Conservation (phyloP, 2,888 invertebrate genomes). For the Dryomyza anilis region DNA sequence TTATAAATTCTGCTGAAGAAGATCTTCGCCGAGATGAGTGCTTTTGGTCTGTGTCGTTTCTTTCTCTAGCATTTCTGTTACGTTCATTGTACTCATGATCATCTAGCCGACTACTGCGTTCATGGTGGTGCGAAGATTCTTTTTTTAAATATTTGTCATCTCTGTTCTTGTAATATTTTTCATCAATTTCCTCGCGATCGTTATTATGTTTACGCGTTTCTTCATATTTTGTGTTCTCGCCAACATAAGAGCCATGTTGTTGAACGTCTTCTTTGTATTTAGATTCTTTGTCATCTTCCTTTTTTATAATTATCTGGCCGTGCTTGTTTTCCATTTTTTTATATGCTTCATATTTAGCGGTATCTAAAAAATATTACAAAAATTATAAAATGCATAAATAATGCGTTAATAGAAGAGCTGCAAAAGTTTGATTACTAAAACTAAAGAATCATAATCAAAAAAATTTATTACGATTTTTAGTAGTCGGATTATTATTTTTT, state of each 20-base stretch:
- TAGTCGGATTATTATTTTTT: no score
- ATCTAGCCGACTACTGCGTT: background rate
- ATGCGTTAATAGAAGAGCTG: background rate
- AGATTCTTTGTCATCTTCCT: slow-evolving; percentile 17
- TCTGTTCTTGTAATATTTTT: background rate
- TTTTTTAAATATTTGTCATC: slow-evolving; percentile 19
- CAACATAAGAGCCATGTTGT: no score
- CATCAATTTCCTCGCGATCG: slow-evolving; percentile 17
- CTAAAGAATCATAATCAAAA: no score
- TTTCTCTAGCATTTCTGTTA: background rate
- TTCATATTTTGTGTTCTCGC: slow-evolving; percentile 4
- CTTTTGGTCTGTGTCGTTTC: slow-evolving; percentile 7
- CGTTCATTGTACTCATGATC: background rate
- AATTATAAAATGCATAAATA: background rate
- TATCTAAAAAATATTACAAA: slow-evolving; percentile 69
- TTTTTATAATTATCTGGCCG: slow-evolving; percentile 49
- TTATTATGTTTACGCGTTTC: background rate
- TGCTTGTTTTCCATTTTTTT: slow-evolving; percentile 63
- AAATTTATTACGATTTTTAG: no score
- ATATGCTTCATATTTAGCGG: slow-evolving; percentile 73
- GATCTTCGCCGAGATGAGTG: background rate
- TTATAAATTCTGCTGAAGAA: slow-evolving; percentile 15
- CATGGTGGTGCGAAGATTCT: slow-evolving; percentile 1
- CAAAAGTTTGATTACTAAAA: no score
- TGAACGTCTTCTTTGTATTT: background rate